Evolutionary conservation across 2,888 invertebrate genomes (phyloP).

Genomic region (Achlya flavicornis): DNA sequence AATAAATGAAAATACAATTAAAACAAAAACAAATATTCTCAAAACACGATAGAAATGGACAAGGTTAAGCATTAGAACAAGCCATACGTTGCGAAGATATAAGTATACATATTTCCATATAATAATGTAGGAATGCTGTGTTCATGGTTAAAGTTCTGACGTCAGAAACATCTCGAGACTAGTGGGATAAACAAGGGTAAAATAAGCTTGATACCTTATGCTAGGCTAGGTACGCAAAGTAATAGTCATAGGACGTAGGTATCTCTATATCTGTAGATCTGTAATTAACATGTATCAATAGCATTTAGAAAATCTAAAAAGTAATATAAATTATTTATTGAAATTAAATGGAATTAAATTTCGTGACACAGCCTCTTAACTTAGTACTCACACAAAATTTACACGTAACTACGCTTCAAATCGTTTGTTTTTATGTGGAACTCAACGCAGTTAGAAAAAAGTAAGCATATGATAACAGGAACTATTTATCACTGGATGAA

Average conservation of each 20-base stretch:
- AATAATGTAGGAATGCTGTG: conserved; percentile 9
- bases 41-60: not conserved
- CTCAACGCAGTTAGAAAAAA: not conserved
- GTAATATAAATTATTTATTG: not conserved
- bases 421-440: not conserved
- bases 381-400: not conserved
- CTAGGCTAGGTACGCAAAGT: not conserved
- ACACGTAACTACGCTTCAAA: not conserved
- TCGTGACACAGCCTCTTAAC: not conserved
- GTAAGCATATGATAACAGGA: not conserved
- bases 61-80: not conserved
- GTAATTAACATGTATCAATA: not conserved
- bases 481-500: not conserved
- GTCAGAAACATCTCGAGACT: conserved; percentile 9
- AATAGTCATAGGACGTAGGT: not conserved
- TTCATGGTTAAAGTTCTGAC: conserved; percentile 12
- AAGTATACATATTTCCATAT: conserved; percentile 7
- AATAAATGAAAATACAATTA: too few relatives aligned
- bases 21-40: too few relatives aligned
- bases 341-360: not conserved
- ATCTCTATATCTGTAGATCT: too few relatives aligned
- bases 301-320: not conserved
- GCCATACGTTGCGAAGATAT: not conserved
- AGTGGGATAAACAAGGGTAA: conserved; percentile 12
- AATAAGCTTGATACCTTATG: not conserved